A percentile compares a stretch with the other conserved stretches of the same genome.
phyloP scores from a whole-genome alignment of 2,113 vertebrate genomes.

The Larimichthys crocea region DNA sequence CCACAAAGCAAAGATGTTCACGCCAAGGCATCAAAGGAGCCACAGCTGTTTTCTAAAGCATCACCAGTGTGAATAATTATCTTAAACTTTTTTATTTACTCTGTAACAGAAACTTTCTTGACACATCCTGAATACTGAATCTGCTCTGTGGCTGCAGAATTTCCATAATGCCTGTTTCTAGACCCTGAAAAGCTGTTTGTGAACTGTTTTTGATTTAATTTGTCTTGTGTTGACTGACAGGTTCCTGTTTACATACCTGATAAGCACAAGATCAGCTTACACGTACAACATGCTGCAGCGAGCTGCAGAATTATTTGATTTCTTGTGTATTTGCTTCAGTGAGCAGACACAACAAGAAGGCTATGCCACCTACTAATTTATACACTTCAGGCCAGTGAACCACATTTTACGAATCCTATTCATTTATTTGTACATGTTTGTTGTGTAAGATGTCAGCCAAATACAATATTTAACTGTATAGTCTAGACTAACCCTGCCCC shows the following conservation, averaged over 20 bases:
- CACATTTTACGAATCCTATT: background rate
- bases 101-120: background rate
- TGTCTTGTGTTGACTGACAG: background rate
- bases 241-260: background rate
- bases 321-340: background rate
- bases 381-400: background rate
- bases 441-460: too few relatives aligned
- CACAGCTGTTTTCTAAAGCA: background rate
- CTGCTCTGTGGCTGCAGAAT: background rate
- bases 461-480: background rate
- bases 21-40: background rate
- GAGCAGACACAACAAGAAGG: background rate
- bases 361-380: background rate
- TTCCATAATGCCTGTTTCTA: background rate
- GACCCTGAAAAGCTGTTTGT: background rate
- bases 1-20: slow-evolving; percentile 5
- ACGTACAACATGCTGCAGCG: background rate
- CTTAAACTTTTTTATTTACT: background rate
- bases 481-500: background rate
- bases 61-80: background rate
- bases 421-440: background rate
- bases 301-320: background rate
- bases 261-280: background rate
- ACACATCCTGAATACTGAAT: background rate
- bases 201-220: background rate